A percentile compares a stretch with the other conserved stretches of the same genome.
Conservation (phyloP, 2,888 invertebrate genomes). For the Sericinus montela region DNA sequence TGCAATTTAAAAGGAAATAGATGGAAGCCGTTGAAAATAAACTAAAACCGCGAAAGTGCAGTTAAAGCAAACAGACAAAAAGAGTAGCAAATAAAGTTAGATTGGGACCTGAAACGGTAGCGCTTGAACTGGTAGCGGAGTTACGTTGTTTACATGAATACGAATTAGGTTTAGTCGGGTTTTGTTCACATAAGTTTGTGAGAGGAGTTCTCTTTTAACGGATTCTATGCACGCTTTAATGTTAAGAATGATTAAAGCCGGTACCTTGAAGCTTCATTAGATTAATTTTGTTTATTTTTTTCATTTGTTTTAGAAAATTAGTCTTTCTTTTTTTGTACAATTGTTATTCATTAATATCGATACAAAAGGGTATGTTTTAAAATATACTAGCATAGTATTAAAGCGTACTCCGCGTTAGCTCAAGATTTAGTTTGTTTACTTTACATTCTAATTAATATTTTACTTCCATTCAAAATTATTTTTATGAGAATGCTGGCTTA, state of each 20-base stretch:
- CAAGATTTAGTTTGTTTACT: too few species aligned
- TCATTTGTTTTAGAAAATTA: too few species aligned
- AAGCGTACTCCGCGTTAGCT: too few species aligned
- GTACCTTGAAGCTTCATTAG: background rate
- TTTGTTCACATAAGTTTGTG: constrained; percentile 4
- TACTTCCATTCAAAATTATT: too few species aligned
- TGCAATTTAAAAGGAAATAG: background rate
- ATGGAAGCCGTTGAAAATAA: constrained; percentile 6
- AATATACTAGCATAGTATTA: too few species aligned
- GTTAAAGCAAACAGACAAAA: constrained; percentile 15
- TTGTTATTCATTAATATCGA: too few species aligned
- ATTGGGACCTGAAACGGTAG: constrained; percentile 11
- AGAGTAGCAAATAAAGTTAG: constrained; percentile 13
- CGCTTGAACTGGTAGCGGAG: constrained; percentile 10
- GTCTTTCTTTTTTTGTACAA: too few species aligned
- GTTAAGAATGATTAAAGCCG: background rate
- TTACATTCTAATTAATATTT: too few species aligned
- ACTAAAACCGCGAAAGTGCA: constrained; percentile 6
- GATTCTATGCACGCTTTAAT: background rate
- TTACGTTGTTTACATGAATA: constrained; percentile 19
- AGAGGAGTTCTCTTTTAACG: background rate
- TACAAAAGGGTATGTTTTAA: too few species aligned
- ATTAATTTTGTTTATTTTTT: too few species aligned
- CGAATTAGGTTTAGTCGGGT: constrained; percentile 14
- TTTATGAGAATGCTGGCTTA: too few species aligned